A percentile compares a stretch with the other conserved stretches of the same genome.
Conservation (phyloP, 2,113 vertebrate genomes). For the Bothrops jararaca region DNA sequence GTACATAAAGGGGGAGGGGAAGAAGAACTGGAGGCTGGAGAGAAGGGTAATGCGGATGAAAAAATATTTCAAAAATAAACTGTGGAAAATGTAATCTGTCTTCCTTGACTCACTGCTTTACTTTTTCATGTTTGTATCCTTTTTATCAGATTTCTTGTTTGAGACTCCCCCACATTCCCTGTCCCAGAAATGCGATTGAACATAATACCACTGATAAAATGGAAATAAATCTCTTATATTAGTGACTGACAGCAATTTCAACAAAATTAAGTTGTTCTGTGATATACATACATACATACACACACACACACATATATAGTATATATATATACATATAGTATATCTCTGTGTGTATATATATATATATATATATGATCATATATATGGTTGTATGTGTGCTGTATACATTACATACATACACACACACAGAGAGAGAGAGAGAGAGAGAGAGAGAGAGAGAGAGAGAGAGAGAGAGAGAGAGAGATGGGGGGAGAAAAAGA, state of each 20-base stretch:
- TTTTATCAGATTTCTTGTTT: conserved; percentile 88
- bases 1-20: conserved; percentile 36
- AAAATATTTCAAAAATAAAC: conserved; percentile 72
- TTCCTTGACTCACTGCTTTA: conserved; percentile 71
- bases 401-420: conserved; percentile 45
- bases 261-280: conserved; percentile 94
- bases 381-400: conserved; percentile 30
- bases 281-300: conserved; percentile 63
- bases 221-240: conserved; percentile 90
- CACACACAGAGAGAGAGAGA: conserved; percentile 22
- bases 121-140: conserved; percentile 76
- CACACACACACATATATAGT: too few relatives aligned
- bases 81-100: conserved; percentile 68
- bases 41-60: not conserved
- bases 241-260: conserved; percentile 92
- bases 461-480: conserved; percentile 51
- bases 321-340: conserved; percentile 39
- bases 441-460: conserved; percentile 19
- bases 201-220: conserved; percentile 88
- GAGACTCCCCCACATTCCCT: conserved; percentile 72
- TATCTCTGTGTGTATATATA: conserved; percentile 67
- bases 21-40: not conserved
- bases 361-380: not conserved
- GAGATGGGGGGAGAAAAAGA: conserved; percentile 40
- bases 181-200: conserved; percentile 67